Conservation (phyloP, 2,113 vertebrate species). For the Sorex araneus region DNA sequence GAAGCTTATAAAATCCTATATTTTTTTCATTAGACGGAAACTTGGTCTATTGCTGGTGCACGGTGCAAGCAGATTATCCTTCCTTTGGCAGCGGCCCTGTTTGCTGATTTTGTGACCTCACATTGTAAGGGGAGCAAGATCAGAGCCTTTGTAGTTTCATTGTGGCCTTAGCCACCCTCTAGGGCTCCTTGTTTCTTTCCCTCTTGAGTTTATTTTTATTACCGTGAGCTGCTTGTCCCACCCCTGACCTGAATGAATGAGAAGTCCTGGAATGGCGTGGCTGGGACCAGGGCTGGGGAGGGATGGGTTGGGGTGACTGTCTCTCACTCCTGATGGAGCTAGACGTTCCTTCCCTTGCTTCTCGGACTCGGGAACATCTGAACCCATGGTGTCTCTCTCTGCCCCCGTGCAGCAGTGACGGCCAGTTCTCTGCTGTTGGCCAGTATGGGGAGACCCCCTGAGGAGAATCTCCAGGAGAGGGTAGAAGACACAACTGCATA, state of each 20-base stretch:
- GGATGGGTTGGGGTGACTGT: too few species aligned
- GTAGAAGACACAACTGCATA: neutral
- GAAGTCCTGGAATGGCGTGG: neutral
- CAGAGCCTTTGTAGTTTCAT: too few species aligned
- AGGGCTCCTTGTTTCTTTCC: neutral
- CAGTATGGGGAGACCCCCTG: too few species aligned
- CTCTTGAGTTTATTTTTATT: neutral
- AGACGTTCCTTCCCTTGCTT: neutral
- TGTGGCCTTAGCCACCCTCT: too few species aligned
- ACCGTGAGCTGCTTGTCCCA: neutral
- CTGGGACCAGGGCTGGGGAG: too few species aligned
- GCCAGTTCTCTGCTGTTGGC: neutral
- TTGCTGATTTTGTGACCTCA: neutral
- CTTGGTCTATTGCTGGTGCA: conserved; percentile 27
- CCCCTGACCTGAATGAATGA: neutral
- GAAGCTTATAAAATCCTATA: conserved; percentile 14
- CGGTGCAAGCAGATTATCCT: neutral
- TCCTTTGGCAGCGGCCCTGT: neutral
- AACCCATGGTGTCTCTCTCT: neutral
- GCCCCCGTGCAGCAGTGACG: neutral
- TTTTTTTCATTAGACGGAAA: neutral
- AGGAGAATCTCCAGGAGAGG: too few species aligned
- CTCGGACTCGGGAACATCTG: neutral
- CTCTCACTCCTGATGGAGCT: rapidly evolving
- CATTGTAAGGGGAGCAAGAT: too few species aligned